A percentile compares a stretch with the other conserved stretches of the same genome.
phyloP scores from a whole-genome alignment of 2,888 invertebrate species.

The Encarsia formosa region DNA sequence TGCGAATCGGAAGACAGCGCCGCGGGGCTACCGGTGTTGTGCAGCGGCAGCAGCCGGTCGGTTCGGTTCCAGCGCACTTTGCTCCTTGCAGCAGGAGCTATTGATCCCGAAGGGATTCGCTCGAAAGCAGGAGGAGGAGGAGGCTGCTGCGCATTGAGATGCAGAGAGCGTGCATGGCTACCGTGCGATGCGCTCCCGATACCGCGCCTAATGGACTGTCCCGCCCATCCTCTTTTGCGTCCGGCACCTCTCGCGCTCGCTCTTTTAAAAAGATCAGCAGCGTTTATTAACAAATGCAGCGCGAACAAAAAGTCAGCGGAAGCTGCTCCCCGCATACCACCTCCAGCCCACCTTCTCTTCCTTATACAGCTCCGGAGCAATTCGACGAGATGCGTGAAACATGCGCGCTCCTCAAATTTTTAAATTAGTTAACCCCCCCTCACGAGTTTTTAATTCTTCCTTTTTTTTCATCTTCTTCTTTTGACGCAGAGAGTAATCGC shows the following conservation, averaged over 20 bases:
- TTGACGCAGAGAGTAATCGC: conserved; percentile 6
- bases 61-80: too few species aligned
- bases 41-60: conserved; percentile 31
- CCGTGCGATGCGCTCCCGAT: conserved; percentile 52
- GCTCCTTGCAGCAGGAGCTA: conserved; percentile 27
- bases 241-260: conserved; percentile 1
- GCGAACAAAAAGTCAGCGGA: conserved; percentile 11
- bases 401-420: conserved; percentile 20
- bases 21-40: conserved; percentile 48
- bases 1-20: conserved; percentile 42
- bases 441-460: neutral
- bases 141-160: conserved; percentile 43
- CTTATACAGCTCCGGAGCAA: conserved; percentile 1
- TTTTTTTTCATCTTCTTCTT: neutral
- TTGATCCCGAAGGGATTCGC: conserved; percentile 32
- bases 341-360: neutral
- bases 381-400: conserved; percentile 19
- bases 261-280: neutral
- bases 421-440: conserved; percentile 10
- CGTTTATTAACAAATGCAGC: conserved; percentile 21
- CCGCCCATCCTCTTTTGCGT: conserved; percentile 44
- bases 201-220: conserved; percentile 52
- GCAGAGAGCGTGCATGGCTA: conserved; percentile 52
- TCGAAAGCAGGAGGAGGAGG: too few species aligned
- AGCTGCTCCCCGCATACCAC: too few species aligned